Conservation (phyloP, 2,797 vertebrate species). For the Morus bassanus region DNA sequence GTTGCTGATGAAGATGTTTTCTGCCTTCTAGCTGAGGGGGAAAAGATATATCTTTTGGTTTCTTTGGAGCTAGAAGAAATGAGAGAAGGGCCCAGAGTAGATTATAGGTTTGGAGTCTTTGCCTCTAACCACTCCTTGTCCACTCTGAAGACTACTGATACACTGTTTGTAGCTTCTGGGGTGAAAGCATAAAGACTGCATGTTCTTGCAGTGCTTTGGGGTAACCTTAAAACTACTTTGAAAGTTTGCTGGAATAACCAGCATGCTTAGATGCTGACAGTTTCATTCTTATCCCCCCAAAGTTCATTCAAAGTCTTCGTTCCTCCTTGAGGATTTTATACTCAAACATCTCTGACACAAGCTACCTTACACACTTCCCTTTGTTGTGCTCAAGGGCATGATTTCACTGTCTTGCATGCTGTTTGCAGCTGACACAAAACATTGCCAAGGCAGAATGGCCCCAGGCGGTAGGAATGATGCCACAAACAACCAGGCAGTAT, state of each 20-base stretch:
- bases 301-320: background rate
- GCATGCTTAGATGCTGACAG: background rate
- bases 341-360: background rate
- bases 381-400: background rate
- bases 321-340: background rate
- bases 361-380: background rate
- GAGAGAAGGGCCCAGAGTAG: background rate
- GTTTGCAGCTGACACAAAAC: background rate
- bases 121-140: background rate
- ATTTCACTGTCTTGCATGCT: background rate
- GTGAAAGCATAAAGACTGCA: background rate
- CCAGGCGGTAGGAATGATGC: background rate
- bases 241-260: background rate
- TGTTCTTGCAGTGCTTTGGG: background rate
- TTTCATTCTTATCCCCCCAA: background rate
- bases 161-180: background rate
- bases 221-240: background rate
- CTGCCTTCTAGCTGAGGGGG: background rate
- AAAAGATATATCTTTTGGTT: background rate
- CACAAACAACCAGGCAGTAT: background rate
- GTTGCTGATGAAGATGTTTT: background rate
- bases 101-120: background rate
- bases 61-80: background rate
- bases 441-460: background rate
- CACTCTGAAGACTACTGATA: background rate